Conservation (phyloP, 2,113 vertebrate species). For the Balaenoptera acutorostrata region DNA sequence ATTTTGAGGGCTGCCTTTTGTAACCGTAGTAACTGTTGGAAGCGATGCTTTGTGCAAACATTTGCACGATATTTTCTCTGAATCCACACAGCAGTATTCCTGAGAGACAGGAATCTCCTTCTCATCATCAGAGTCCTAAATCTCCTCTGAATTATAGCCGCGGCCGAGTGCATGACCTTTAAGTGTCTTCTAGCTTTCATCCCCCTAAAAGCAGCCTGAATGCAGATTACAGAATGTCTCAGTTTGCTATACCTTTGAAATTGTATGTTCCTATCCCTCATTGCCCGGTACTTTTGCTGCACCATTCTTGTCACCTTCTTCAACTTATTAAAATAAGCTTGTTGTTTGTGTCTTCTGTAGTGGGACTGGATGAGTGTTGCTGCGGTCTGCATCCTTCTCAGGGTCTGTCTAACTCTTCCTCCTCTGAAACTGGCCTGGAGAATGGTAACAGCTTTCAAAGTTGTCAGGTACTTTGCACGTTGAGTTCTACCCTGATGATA, state of each 20-base stretch:
- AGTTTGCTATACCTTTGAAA: conserved; percentile 69
- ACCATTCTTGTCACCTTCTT: conserved; percentile 74
- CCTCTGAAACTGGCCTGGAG: conserved; percentile 88
- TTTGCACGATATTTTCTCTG: conserved; percentile 81
- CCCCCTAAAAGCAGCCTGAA: conserved; percentile 83
- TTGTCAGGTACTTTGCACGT: conserved; percentile 70
- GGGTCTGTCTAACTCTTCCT: conserved; percentile 65
- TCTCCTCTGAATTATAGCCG: conserved; percentile 80
- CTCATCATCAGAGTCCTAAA: conserved; percentile 73
- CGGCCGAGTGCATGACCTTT: conserved; percentile 74
- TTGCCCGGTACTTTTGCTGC: conserved; percentile 85
- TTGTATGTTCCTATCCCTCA: conserved; percentile 57
- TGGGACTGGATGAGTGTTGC: conserved; percentile 84
- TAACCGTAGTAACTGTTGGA: conserved; percentile 66
- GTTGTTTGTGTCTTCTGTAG: conserved; percentile 81
- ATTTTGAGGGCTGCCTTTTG: conserved; percentile 71
- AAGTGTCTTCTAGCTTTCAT: conserved; percentile 75
- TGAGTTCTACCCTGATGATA: conserved; percentile 68
- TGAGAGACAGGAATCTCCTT: conserved; percentile 76
- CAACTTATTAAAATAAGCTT: conserved; percentile 72
- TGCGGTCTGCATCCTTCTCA: conserved; percentile 76
- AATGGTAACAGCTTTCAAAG: conserved; percentile 66
- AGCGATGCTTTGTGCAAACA: conserved; percentile 63
- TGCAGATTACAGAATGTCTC: conserved; percentile 57
- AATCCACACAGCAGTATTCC: conserved; percentile 70